Evolutionary conservation across 2,888 invertebrate genomes (phyloP), one percentile per base, ranked within the genome.

Genomic region (Drosophila falleni): DNA sequence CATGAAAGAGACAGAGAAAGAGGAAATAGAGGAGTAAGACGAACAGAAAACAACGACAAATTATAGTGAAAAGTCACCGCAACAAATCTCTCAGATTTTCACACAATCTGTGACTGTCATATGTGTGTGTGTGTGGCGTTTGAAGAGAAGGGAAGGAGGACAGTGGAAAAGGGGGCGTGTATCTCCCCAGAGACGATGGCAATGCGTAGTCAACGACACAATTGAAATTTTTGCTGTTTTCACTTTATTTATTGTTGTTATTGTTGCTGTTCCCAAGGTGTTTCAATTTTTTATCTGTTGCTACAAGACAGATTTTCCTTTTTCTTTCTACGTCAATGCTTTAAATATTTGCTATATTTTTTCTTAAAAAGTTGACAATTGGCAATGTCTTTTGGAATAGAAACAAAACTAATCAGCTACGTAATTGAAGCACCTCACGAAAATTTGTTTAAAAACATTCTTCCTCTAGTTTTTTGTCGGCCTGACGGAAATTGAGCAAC

Each of bases 1-100:
- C 61, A 68, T 67, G 74, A 68, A 67, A 46, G 10, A n/a, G 26
- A 16, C 2, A 15, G 23, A 11, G 16, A 10, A 3, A 16, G 16
- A 10, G 15, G 13, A 26, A 15, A 10, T 13, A 16, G 10, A 35
- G 19, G 19, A 10, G 10, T 4, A 10, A 44, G 11, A 8, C 1
- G 33, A 3, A 35, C 4, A 15, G 16, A 50, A 66, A 49, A 53
- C 35, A 61, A 54, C 51, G 50, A 56, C 54, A 80, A 67, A 72
- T 50, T 61, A 63, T 44, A 46, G 54, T 64, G 56, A 71, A 74
- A 75, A 72, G 64, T 66, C 61, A 68, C 61, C 61, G 62, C 74
- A 73, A 80, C 81, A 86, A 83, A 88, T 84, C 75, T 73, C 56
- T 33, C 51, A 78, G 76, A 79, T 84, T 87, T 84, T 75, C 89